These are phyloP conservation scores for Cydia amplana DNA, from an alignment of 1,140 invertebrate genomes.

Conservation along the genomic window DNA sequence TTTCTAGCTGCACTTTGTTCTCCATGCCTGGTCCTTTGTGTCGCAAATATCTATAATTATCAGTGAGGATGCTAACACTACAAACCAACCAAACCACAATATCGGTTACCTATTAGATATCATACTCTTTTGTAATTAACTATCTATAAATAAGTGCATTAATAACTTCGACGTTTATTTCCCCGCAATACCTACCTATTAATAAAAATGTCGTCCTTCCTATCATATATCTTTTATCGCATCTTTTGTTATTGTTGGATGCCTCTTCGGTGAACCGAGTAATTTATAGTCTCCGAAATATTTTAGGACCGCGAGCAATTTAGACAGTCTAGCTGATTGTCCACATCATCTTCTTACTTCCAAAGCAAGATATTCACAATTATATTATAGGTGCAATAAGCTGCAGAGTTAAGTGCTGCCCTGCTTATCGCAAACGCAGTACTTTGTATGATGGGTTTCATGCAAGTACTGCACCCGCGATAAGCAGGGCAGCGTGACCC, in stretches of 20 bases:
- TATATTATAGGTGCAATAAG: too few relatives aligned
- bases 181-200: neutral
- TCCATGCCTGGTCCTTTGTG: too few relatives aligned
- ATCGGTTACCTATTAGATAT: neutral
- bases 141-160: neutral
- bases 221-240: slow-evolving; percentile 27
- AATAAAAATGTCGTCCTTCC: neutral
- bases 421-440: too few relatives aligned
- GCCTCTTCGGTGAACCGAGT: neutral
- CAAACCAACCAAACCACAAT: neutral
- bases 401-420: too few relatives aligned
- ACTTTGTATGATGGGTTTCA: too few relatives aligned
- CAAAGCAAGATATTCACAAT: neutral
- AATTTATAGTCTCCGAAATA: neutral
- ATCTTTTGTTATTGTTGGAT: slow-evolving; percentile 27
- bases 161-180: slow-evolving; percentile 22
- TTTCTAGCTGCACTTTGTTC: too few relatives aligned
- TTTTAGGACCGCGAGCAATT: neutral
- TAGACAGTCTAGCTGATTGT: neutral
- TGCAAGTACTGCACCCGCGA: too few relatives aligned
- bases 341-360: neutral
- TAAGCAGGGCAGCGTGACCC: too few relatives aligned
- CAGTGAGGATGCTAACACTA: neutral
- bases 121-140: neutral
- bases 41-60: too few relatives aligned